A percentile compares a stretch with the other conserved stretches of the same genome.
These are phyloP conservation scores for Theretra japonica DNA, from an alignment of 2,888 invertebrate species.

Conservation along the genomic window DNA sequence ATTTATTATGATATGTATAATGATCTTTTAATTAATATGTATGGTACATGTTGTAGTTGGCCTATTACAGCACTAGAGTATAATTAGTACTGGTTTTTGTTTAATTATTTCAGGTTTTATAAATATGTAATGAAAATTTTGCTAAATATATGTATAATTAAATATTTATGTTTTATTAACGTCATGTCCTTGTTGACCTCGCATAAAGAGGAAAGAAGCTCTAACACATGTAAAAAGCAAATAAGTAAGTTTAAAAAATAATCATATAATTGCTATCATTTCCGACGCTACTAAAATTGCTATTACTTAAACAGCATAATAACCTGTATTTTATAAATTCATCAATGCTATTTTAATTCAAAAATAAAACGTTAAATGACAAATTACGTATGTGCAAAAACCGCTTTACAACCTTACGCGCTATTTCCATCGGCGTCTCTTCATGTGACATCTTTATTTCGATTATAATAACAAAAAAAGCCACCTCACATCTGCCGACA, in stretches of 20 bases:
- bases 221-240: too few species aligned
- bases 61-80: background rate
- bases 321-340: background rate
- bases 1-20: constrained; percentile 6
- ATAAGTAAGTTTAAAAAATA: too few species aligned
- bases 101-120: background rate
- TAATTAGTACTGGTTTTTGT: background rate
- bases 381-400: constrained; percentile 9
- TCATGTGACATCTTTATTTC: constrained; percentile 5
- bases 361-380: background rate
- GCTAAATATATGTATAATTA: too few species aligned
- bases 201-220: too few species aligned
- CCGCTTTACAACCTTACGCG: constrained; percentile 5
- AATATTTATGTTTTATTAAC: background rate
- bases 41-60: background rate
- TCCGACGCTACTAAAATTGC: too few species aligned
- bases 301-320: too few species aligned
- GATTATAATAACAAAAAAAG: constrained; percentile 1
- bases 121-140: background rate
- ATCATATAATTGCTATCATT: too few species aligned
- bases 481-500: constrained; percentile 16
- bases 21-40: background rate
- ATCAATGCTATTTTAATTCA: background rate
- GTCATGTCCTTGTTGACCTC: background rate
- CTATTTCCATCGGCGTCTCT: background rate